Base-by-base conservation (phyloP, 2,888 invertebrate species). In the Drosophila lutescens region DNA sequence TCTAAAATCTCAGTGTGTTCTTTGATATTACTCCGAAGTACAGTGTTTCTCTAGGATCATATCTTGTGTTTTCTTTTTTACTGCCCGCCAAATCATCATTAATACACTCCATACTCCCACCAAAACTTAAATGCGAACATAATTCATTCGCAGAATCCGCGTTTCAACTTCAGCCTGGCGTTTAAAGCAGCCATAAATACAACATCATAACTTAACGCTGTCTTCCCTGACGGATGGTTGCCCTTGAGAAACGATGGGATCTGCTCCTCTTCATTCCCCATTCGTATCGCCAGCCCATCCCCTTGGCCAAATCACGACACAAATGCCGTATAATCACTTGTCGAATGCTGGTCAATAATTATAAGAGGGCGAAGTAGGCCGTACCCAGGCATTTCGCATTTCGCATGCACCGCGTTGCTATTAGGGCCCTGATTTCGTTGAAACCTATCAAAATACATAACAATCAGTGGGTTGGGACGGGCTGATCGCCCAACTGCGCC, bases 301-400 rank as follows among this genome's bases (percentile, higher is more conserved):
- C 58, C 32, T 23, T 15, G 55, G 69, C 80, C 67, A 69, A 66
- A 66, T 83, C 81, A 81, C 88, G 81, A 88, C 81, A 82, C 80
- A 83, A 89, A 89, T 80, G 84, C 86, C 73, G 73, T 88, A 89
- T 85, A 89, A 85, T 85, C 86, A 85, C 88, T 85, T 88, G 88
- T 89, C 89, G 89, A 89, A 89, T 83, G 70, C 75, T 79, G 83
- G 83, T 77, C 89, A 88, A 88, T 89, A 89, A 85, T 89, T 89
- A 89, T 79, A 76, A 77, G 54, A 51, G 70, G 68, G 49, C 57
- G 47, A 58, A 12, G 67, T 54, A 34, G 75, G 71, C 15, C 9
- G 71, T 8, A 36, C 50, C 57, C 26, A 15, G 17, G 46, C 65
- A 54, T 54, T 60, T 87, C 81, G 76, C 81, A 78, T 84, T 60